Base-by-base conservation (phyloP, 2,113 vertebrate genomes). In the Pluvialis apricaria region DNA sequence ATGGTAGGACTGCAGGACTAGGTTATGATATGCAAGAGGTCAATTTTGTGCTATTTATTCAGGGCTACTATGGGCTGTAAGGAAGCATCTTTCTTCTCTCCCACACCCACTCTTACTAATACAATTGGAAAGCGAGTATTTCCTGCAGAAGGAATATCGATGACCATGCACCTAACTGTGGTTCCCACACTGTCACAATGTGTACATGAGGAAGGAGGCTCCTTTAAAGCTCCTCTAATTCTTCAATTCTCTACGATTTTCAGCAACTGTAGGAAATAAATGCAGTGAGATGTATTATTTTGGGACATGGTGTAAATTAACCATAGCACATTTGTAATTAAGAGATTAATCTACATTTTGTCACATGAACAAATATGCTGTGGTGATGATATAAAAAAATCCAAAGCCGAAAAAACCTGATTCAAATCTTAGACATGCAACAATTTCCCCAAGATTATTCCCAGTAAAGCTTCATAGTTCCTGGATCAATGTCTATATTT, bases 11-110 rank as follows among this genome's bases (percentile, higher is more conserved):
- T n/a, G 14, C 54, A 38, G 60, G 66, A 32, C 72, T 76, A 7
- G 5, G 32, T 90, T 80, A 57, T 26, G 34, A 89, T 44, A 49
- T 47, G 57, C 55, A 80, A 92, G 62, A 40, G 1, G n/a, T 90
- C 54, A 77, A 7, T 64, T 94, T 93, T 90, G 81, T 83, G 36
- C 64, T 72, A 80, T 86, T 84, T 94, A 83, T 88, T 92, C 40
- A 12, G 44, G 36, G 62, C 65, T 88, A 28, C 60, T 69, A 62
- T 10, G 3, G 36, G 20, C 22, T 58, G 11, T 49, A 83, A 78
- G 10, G 26, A 92, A 94, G 38, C 10, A 79, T 38, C n/a, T 87
- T 96, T 75, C 82, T 64, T 86, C 47, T 51, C 19, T 64, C 57
- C 69, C 15, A 38, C 34, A 61, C 18, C 71, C 54, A 80, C 36